Evolutionary conservation across 2,797 vertebrate genomes (phyloP).

Genomic region (Steatocranus sp.): DNA sequence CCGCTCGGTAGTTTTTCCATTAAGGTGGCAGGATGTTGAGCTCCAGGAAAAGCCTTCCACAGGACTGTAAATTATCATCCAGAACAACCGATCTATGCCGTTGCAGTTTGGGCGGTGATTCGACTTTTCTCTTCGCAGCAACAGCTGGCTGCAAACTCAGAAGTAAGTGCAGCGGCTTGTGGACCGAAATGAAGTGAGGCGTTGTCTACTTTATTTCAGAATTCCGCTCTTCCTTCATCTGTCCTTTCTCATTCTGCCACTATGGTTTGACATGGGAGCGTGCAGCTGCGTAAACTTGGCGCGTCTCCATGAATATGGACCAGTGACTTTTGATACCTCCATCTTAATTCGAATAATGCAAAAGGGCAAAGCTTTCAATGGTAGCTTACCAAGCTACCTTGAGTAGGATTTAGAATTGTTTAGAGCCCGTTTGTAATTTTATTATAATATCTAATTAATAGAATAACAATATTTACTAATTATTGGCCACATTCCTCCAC

Average conservation of each 20-base stretch:
- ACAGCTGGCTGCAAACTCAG: conserved; percentile 56
- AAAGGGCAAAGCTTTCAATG: neutral
- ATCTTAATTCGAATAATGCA: neutral
- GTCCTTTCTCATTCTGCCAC: neutral
- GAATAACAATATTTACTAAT: neutral
- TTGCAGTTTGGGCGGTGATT: conserved; percentile 8
- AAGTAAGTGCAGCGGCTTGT: conserved; percentile 22
- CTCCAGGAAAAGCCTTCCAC: neutral
- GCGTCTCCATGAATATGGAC: neutral
- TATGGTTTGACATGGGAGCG: neutral
- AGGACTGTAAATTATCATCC: neutral
- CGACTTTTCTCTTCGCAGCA: conserved; percentile 36
- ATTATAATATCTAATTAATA: neutral
- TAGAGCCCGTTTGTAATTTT: neutral
- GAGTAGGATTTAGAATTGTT: neutral
- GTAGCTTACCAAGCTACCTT: neutral
- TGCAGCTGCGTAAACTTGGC: conserved; percentile 27
- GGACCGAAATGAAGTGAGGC: neutral
- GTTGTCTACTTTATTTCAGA: neutral
- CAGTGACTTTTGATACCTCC: neutral
- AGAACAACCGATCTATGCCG: neutral
- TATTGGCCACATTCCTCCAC: neutral
- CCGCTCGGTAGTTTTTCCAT: neutral
- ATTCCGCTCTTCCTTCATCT: neutral
- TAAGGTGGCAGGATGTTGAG: neutral